Evolutionary conservation across 2,888 invertebrate genomes (phyloP), one percentile per base, ranked within the genome.

Genomic region (Lamellibrachia satsuma): DNA sequence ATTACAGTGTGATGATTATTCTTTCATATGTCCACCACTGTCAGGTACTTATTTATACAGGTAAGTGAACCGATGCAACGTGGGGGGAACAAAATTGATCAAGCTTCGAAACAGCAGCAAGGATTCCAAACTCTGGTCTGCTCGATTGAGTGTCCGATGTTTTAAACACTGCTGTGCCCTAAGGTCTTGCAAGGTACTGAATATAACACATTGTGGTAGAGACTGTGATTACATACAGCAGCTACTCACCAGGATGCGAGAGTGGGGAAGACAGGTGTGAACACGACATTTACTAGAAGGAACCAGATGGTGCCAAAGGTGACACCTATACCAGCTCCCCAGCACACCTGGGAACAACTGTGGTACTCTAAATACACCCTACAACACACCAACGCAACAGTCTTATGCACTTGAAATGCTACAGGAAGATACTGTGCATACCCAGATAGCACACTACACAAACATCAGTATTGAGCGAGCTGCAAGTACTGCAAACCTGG

Each of bases 321-420:
- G 93, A 97, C 97, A 92, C 99, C 99, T 93, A 98, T 97, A 57
- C 98, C 93, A 55, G 97, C 97, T 93, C 99, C 99, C 95, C 98
- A 98, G 39, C 98, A 95, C 93, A 99, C 98, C 97, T 99, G 99
- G 90, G 97, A 97, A 95, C 97, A 97, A 90, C 98, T 98, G 96
- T 99, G 99, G 96, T 99, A 99, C 95, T 98, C 97, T 93, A 99
- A 97, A 96, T 99, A 99, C 93, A 98, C 98, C 95, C 98, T 52
- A 57, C 52, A 39, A 93, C 91, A 92, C 51, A 39, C 15, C 90
- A 60, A 92, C 27, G 27, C 91, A 52, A 91, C 52, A 52, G 22
- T 91, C 15, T 9, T 90, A 39, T 39, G 39, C 39, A 39, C 39
- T 39, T 39, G 39, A 39, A 39, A 39, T 39, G 39, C 39, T 39